Conservation (phyloP, 2,797 vertebrate genomes). For the Fratercula arctica region DNA sequence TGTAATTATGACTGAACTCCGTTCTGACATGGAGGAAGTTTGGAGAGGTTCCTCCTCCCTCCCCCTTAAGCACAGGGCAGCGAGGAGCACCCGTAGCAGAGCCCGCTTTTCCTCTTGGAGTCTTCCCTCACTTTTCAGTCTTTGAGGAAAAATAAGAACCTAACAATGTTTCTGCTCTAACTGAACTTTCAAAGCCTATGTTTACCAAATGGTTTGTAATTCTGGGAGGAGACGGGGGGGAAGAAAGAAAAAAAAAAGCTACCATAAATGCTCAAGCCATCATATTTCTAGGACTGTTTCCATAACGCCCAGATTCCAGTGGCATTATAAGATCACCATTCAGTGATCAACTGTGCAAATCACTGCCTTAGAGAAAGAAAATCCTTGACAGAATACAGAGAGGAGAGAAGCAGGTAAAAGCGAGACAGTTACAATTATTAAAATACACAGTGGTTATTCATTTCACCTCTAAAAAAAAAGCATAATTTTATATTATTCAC, state of each 20-base stretch:
- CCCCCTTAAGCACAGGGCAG: background rate
- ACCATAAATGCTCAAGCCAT: background rate
- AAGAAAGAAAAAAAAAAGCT: background rate
- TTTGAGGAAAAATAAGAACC: background rate
- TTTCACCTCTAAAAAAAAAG: background rate
- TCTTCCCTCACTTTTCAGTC: background rate
- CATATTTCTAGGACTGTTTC: background rate
- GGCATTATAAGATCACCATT: background rate
- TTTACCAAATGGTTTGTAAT: background rate
- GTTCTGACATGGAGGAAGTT: background rate
- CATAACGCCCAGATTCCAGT: background rate
- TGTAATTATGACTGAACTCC: background rate
- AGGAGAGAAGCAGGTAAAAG: background rate
- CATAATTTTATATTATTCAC: background rate
- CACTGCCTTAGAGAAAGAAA: background rate
- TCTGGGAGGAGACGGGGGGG: background rate
- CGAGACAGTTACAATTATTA: background rate
- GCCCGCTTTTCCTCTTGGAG: background rate
- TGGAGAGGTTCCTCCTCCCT: background rate
- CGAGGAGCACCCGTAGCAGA: background rate
- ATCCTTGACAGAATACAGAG: background rate
- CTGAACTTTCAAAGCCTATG: background rate
- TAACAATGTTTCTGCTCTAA: background rate
- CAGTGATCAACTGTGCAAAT: background rate
- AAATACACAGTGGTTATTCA: background rate